Percentiles rank a stretch among this genome's conserved stretches.
Evolutionary conservation across 2,797 vertebrate genomes (phyloP).

Genomic region (Nyctibius grandis): DNA sequence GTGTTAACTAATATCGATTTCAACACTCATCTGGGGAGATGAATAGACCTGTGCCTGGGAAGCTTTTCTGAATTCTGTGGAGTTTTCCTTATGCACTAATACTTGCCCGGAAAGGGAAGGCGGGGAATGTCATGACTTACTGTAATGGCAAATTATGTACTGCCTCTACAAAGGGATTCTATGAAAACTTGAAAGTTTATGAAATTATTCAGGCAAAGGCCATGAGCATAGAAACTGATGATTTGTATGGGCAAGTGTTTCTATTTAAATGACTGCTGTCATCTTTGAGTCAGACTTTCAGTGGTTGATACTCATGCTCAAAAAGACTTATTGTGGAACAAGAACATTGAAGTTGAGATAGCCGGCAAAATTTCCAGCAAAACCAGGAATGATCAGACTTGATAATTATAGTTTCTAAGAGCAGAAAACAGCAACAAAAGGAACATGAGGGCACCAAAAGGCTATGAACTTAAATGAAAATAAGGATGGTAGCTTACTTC

Average conservation of each 20-base stretch:
- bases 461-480: not conserved
- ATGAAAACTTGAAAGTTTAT: not conserved
- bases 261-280: not conserved
- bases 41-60: not conserved
- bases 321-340: not conserved
- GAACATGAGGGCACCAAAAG: not conserved
- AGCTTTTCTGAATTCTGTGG: not conserved
- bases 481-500: not conserved
- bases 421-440: not conserved
- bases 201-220: not conserved
- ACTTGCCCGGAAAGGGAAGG: not conserved
- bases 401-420: not conserved
- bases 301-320: not conserved
- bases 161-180: not conserved
- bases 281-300: constrained; percentile 20
- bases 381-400: not conserved
- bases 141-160: not conserved
- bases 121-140: not conserved
- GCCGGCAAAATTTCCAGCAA: not conserved
- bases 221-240: not conserved
- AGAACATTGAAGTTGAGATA: not conserved
- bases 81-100: not conserved
- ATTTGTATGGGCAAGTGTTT: not conserved
- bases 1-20: not conserved
- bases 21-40: not conserved